Percentiles rank a stretch among this genome's conserved stretches.
phyloP scores from a whole-genome alignment of 2,113 vertebrate genomes.

The Hipposideros armiger region DNA sequence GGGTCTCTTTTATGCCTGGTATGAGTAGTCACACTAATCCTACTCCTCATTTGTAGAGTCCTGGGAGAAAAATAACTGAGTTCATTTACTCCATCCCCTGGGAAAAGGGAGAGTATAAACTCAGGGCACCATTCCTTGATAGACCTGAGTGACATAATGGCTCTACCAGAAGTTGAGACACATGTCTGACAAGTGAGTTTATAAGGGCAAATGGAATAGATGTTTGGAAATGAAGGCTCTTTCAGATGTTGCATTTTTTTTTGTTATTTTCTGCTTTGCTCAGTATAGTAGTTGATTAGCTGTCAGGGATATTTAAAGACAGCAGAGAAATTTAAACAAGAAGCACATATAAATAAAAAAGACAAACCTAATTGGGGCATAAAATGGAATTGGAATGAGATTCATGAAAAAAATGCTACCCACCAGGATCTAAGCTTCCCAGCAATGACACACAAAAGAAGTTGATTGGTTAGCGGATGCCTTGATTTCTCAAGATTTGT shows the following conservation, averaged over 20 bases:
- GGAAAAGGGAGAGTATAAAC: not conserved
- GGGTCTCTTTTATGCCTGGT: not conserved
- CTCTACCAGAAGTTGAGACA: not conserved
- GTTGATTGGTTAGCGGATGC: not conserved
- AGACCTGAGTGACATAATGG: not conserved
- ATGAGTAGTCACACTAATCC: not conserved
- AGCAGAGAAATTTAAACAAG: slow-evolving; percentile 1
- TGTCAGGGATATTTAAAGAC: slow-evolving; percentile 11
- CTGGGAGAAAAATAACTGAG: not conserved
- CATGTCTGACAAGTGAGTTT: not conserved
- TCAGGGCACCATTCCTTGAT: not conserved
- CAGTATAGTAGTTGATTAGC: not conserved
- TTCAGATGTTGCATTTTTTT: not conserved
- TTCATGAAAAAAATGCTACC: not conserved
- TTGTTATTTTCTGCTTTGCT: slow-evolving; percentile 5
- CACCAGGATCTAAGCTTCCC: not conserved
- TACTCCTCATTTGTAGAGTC: not conserved
- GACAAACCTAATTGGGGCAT: not conserved
- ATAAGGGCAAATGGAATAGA: not conserved
- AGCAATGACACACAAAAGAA: not conserved
- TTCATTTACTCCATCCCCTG: not conserved
- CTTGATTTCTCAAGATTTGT: slow-evolving; percentile 24
- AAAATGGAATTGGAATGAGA: not conserved
- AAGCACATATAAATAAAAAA: not conserved
- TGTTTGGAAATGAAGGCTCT: not conserved